Evolutionary conservation across 1,140 invertebrate genomes (phyloP), one percentile per base, ranked within the genome.

Genomic region (Rhagoletis pomonella): DNA sequence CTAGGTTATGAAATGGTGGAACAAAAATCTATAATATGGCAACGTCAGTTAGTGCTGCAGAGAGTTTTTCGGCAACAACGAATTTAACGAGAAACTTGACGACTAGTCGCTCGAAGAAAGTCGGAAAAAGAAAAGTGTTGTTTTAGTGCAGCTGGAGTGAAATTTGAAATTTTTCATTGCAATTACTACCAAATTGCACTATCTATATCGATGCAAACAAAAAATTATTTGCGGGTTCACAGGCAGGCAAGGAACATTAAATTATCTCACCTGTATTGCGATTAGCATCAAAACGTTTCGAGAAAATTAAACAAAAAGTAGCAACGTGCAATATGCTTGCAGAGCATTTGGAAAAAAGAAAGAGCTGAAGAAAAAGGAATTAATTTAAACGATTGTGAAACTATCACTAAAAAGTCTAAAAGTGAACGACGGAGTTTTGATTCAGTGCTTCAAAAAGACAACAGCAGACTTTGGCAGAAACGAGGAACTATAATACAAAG

Each of bases 61-160:
- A 73, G 29, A 81, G 17, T 50, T 17, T 3, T 50, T 58, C 42
- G 7, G 69, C 69, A 17, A 47, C 42, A 55, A 81, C 50, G 73
- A 81, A 81, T 55, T 39, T 73, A 42, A 6, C 44, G 47, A 81
- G 47, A 55, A 81, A 81, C n/a, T 12, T 55, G 42, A 55, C 47
- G 67, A 47, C 55, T 81, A 81, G 73, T 81, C 73, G 73, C 73
- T 81, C 73, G 47, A 81, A 81, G 73, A 81, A 81, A 81, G 73
- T 81, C 47, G 73, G 73, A 50, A 81, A n/a, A 81, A 81, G 17
- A 58, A 73, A 81, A 55, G 73, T 81, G 67, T 81, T 81, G 4
- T 81, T 73, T 47, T 10, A 73, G 42, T 73, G 42, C 6, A 73
- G 73, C 47, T 81, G 73, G 12, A 81, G 47, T 14, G 29, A 81